Evolutionary conservation across 2,113 vertebrate species (phyloP), one percentile per base, ranked within the genome.

Genomic region (Anoura caudifer): DNA sequence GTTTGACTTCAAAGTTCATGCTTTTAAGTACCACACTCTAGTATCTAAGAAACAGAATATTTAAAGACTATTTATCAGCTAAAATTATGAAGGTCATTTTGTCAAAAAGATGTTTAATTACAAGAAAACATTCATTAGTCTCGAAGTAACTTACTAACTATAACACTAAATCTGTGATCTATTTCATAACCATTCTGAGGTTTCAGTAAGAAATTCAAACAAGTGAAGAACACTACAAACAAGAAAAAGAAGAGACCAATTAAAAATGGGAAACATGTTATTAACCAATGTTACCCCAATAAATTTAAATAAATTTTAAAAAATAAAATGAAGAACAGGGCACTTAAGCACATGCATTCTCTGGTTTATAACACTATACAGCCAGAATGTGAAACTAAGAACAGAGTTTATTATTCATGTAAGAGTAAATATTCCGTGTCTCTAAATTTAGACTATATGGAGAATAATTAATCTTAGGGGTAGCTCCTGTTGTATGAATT

Each of bases 141-240:
- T 93, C 67, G 59, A 94, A 96, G 85, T 67, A 94, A 94, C 28
- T 95, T 15, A 76, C 5, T 95, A 84, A 79, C 24, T 50, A 73
- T 67, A 91, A 92, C 10, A 93, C 19, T 54, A 24, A 16, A 81
- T 65, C 26, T 87, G 20, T 83, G 47, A 87, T 75, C 38, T 36
- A n/a, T 17, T 82, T 92, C 83, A 83, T 59, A 91, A 93, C 8
- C 28, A 52, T 81, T 94, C 22, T 79, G 59, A 95, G 20, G 45
- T 75, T 94, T 90, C 63, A 91, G 24, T 28, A 67, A 92, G 54
- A 95, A 94, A 84, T 87, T 41, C 61, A 89, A 94, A 91, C 91
- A 95, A 54, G 33, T 87, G 52, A 77, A 87, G 41, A 69, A 84
- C 11, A 45, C 45, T 10, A 47, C 9, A 47, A 47, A 47, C 45